Percentiles rank a stretch among this genome's conserved stretches.
Conservation (phyloP, 2,113 vertebrate genomes). For the Ciconia boyciana region DNA sequence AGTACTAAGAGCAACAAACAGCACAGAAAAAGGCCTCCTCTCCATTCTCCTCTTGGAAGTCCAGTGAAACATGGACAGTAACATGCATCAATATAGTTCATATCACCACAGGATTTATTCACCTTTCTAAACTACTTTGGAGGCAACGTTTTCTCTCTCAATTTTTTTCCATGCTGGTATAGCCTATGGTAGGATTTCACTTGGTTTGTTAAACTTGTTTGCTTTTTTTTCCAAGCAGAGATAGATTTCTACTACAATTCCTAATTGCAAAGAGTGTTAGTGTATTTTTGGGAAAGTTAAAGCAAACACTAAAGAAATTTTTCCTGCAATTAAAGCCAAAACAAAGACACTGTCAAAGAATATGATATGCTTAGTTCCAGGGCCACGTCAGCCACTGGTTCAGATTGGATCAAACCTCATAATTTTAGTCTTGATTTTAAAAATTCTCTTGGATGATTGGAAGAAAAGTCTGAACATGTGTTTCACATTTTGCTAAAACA, state of each 20-base stretch:
- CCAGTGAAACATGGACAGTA: neutral
- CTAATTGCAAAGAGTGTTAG: neutral
- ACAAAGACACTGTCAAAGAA: neutral
- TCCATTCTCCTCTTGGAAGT: neutral
- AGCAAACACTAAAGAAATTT: neutral
- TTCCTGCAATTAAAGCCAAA: neutral
- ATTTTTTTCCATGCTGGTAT: neutral
- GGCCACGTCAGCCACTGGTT: neutral
- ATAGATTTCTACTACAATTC: neutral
- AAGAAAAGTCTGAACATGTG: neutral
- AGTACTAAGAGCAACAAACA: neutral
- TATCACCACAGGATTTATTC: neutral
- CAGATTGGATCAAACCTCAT: neutral
- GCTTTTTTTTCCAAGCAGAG: neutral
- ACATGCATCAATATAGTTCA: neutral
- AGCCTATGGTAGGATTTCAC: neutral
- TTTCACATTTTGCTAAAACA: neutral
- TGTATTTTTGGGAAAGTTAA: neutral
- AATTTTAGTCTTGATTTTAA: neutral
- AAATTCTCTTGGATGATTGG: neutral
- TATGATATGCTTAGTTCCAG: neutral
- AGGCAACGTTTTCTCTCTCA: neutral
- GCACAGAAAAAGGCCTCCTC: neutral
- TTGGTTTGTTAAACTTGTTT: neutral
- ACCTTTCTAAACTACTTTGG: neutral